phyloP scores from a whole-genome alignment of 1,140 invertebrate genomes.

The Lysiphlebus fabarum region DNA sequence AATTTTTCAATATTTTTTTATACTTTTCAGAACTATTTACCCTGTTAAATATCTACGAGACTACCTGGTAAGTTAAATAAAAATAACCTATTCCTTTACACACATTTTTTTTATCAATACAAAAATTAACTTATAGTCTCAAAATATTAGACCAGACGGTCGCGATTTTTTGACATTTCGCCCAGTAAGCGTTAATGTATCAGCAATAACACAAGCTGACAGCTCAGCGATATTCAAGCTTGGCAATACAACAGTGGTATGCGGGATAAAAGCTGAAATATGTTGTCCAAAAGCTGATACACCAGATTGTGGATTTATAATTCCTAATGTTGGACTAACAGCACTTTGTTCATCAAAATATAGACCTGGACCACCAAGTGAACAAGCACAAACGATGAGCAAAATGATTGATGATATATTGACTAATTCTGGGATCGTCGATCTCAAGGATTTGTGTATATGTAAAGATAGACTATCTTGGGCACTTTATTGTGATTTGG shows the following conservation, averaged over 20 bases:
- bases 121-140: slow-evolving; percentile 42
- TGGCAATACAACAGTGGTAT: slow-evolving; percentile 70
- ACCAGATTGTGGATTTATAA: slow-evolving; percentile 68
- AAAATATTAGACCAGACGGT: slow-evolving; percentile 64
- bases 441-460: slow-evolving; percentile 70
- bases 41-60: slow-evolving; percentile 64
- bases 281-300: slow-evolving; percentile 67
- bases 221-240: slow-evolving; percentile 71
- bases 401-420: slow-evolving; percentile 70
- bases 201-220: slow-evolving; percentile 68
- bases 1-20: slow-evolving; percentile 6
- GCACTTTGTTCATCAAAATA: slow-evolving; percentile 74
- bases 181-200: slow-evolving; percentile 59
- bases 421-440: slow-evolving; percentile 65
- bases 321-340: slow-evolving; percentile 78
- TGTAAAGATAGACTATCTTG: slow-evolving; percentile 71
- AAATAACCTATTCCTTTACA: too few species aligned
- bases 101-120: too few species aligned
- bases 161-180: slow-evolving; percentile 63
- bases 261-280: slow-evolving; percentile 78
- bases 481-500: slow-evolving; percentile 76
- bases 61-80: slow-evolving; percentile 52
- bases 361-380: slow-evolving; percentile 72
- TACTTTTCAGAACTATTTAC: slow-evolving; percentile 59
- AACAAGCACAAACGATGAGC: slow-evolving; percentile 72